Base-by-base conservation (phyloP, 1,140 invertebrate species). In the Drosophila serrata region DNA sequence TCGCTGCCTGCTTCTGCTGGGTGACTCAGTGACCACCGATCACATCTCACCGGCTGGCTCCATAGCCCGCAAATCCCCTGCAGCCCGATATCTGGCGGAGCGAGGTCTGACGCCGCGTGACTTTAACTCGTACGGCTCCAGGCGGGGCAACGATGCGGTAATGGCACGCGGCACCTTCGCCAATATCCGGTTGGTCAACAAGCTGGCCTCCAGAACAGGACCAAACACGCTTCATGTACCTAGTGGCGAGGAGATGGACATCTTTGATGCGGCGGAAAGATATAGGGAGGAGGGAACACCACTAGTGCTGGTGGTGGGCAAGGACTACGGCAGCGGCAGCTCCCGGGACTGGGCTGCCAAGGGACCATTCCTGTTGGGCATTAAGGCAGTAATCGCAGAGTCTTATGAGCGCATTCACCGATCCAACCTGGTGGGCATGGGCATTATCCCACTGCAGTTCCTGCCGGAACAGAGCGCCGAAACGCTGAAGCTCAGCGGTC, bases 21-120 rank as follows among this genome's bases (percentile, higher is more conserved):
- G 98, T 0, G 98, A 99, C 93, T 99, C 97, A 0, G 98, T 99
- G 3, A 99, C 98, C 5, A 99, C 99, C 0, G 99, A 99, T 94
- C 99, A 99, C 92, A 99, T 99, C 63, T 99, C 98, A 27, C 99
- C 99, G 3, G 99, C 99, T 64, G 99, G 99, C 12, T 98, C 98
- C 40, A 99, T 99, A 88, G 97, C 98, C 1, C 94, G 98, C 24
- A 99, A 97, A 92, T 99, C 97, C 62, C 96, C 98, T 1, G 98
- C 99, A 8, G 98, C 98, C 0, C 94, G 97, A 87, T 99, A 97
- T 94, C 93, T 98, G 4, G 95, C 96, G 1, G 93, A 94, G 45
- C 94, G 95, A 85, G 97, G 97, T 95, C 93, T 99, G 4, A 97
- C 96, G 0, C 98, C 98, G 0, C 95, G 96, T 75, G 98, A 99